Base-by-base conservation (phyloP, 2,113 vertebrate species). In the Anarhynchus alexandrinus region DNA sequence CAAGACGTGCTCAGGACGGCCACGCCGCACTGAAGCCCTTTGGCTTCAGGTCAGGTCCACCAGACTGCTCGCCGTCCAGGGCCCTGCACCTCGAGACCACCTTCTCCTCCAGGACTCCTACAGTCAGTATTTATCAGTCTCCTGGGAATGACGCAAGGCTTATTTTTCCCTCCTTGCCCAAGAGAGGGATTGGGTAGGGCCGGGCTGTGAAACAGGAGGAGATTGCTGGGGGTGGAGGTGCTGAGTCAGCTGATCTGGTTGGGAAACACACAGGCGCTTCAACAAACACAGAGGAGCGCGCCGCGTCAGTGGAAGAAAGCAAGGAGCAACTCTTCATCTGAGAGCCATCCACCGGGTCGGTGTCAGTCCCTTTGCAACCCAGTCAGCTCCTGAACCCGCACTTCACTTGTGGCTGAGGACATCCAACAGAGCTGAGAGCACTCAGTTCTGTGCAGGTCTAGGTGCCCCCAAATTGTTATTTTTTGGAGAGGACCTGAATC, bases 81-180 rank as follows among this genome's bases (percentile, higher is more conserved):
- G 65, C 36, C 26, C 77, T 34, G 30, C 36, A 43, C 47, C 79
- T 82, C 5, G 2, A 73, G n/a, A 54, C 19, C 3, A 1, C 30
- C 76, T 86, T 89, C 43, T 86, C 67, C 72, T 59, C 36, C 77
- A 91, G 81, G 73, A 40, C 17, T 43, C 25, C 66, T 18, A 14
- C 19, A 84, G 66, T 5, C 57, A 57, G 47, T 74, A 64, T 82
- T 84, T 82, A 89, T 74, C 58, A 54, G 49, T 36, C 77, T 72
- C 43, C 30, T 20, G 57, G 57, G 93, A 92, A 86, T 70, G 81
- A 84, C 0, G 10, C 82, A 91, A 96, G 77, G 36, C 52, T 82
- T 85, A n/a, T 82, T 93, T 88, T 92, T 51, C 23, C 22, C 61
- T 78, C 72, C 73, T 96, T 93, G 76, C 88, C 95, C 76, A 95